These are phyloP conservation scores for Dinocampus coccinellae DNA, from an alignment of 2,888 invertebrate species.

Conservation along the genomic window DNA sequence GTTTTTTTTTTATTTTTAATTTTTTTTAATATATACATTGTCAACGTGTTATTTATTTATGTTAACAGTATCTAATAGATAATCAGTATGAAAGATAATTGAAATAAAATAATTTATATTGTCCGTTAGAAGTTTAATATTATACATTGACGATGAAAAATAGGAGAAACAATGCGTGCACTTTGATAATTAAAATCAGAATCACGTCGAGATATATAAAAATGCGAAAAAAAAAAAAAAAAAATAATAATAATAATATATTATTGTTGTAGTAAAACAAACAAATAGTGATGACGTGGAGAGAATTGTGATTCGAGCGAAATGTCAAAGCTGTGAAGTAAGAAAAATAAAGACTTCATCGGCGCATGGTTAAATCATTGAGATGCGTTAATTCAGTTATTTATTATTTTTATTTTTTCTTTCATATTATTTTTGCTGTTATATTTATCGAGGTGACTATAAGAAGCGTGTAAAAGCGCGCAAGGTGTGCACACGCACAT, in stretches of 20 bases:
- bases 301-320: conserved; percentile 16
- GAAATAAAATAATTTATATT: no score
- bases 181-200: neutral
- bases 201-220: neutral
- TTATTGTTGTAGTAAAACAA: no score
- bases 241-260: conserved; percentile 11
- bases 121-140: no score
- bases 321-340: conserved; percentile 18
- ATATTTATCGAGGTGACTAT: conserved; percentile 24
- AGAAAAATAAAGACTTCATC: conserved; percentile 42
- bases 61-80: neutral
- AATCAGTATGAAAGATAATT: neutral
- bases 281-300: neutral
- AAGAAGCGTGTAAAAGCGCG: conserved; percentile 28
- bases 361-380: conserved; percentile 44
- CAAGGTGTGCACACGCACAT: neutral
- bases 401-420: conserved; percentile 23
- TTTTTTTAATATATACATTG: no score
- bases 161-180: conserved; percentile 3
- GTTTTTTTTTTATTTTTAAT: no score
- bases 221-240: neutral
- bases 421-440: neutral
- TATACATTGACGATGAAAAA: no score
- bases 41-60: conserved; percentile 18
- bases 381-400: conserved; percentile 36